Evolutionary conservation across 2,113 vertebrate species (phyloP), one percentile per base, ranked within the genome.

Genomic region (Guaruba guarouba): DNA sequence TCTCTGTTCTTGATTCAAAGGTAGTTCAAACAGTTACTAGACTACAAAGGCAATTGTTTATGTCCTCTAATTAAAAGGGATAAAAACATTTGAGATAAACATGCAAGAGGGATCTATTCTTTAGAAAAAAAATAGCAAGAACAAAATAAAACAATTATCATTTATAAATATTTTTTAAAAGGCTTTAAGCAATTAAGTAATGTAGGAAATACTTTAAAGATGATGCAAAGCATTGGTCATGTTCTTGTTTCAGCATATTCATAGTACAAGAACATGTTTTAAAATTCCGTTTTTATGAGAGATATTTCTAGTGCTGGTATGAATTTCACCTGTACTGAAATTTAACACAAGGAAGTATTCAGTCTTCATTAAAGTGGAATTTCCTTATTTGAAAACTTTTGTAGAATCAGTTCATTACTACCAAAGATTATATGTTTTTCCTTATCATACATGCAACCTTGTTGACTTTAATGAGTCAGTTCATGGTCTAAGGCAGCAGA

Each of bases 1-100:
- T 89, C 79, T 92, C 92, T 96, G 92, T 82, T 96, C 86, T 76
- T 73, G 69, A 95, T 92, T 95, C 88, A 94, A 92, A 96, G 77
- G 66, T 48, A 92, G 57, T 96, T 96, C 86, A 96, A 90, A 96
- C 52, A 89, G 49, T 48, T 76, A 54, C 62, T 57, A 90, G 35
- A 84, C 66, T 64, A 90, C 79, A 90, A 79, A 79, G 19, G 19
- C 20, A 3, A 93, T 91, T 93, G 39, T 78, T 93, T 90, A 81
- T 64, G 23, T 81, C 43, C 15, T 82, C 35, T 96, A 95, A 96
- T 94, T 75, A 81, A 79, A 87, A 88, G 67, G 14, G 18, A 88
- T 90, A 84, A 90, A 95, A 55, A 67, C 24, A 70, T 78, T 71
- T 61, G 39, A 37, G 41, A 51, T 64, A 78, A 88, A 74, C 33